Evolutionary conservation across 1,140 invertebrate species (phyloP).

Genomic region (Lerema accius): DNA sequence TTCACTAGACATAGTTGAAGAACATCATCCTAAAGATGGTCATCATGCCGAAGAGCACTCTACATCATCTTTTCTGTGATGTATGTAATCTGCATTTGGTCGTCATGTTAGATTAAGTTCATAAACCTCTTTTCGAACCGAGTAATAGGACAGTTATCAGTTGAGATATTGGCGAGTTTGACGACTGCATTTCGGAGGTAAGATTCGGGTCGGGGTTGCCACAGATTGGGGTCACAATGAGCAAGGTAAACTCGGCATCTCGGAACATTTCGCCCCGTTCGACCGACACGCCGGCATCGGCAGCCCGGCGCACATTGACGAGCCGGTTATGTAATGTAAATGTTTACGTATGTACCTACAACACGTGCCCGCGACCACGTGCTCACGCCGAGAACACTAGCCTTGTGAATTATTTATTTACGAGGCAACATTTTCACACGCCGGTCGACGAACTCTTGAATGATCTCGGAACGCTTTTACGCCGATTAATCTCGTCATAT

Average conservation of each 20-base stretch:
- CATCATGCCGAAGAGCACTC: too few species aligned
- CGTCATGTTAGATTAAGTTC: too few species aligned
- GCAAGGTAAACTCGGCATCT: slow-evolving; percentile 47
- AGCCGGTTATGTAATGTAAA: slow-evolving; percentile 80
- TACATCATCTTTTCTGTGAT: too few species aligned
- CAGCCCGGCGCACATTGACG: slow-evolving; percentile 54
- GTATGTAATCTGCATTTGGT: too few species aligned
- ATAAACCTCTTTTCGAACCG: too few species aligned
- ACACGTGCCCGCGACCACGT: slow-evolving; percentile 76
- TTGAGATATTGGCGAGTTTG: too few species aligned
- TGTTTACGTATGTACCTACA: slow-evolving; percentile 79
- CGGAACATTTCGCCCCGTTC: slow-evolving; percentile 68
- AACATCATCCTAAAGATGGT: too few species aligned
- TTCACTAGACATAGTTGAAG: too few species aligned
- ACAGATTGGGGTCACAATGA: slow-evolving; percentile 13
- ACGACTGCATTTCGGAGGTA: too few species aligned
- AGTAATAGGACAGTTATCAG: too few species aligned
- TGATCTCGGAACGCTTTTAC: slow-evolving; percentile 78
- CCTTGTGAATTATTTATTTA: slow-evolving; percentile 83
- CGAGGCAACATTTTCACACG: slow-evolving; percentile 81
- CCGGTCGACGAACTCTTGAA: slow-evolving; percentile 75
- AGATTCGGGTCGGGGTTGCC: neutral
- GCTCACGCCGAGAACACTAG: slow-evolving; percentile 76
- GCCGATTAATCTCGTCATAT: slow-evolving; percentile 73
- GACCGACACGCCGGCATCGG: slow-evolving; percentile 18